Conservation (phyloP, 2,113 vertebrate species). For the Oostethus manadensis region DNA sequence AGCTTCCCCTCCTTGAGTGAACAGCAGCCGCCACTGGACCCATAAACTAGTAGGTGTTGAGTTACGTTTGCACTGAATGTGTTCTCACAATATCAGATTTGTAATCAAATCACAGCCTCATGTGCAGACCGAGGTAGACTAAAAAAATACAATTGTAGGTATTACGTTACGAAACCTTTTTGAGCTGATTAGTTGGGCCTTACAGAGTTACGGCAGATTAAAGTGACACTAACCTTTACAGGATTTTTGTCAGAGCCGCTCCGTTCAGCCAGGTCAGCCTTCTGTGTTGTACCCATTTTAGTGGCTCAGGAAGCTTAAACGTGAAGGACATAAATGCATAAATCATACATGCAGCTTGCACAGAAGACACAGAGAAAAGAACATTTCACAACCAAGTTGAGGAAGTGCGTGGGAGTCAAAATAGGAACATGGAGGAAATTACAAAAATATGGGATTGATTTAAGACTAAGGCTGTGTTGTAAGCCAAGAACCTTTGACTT, state of each 20-base stretch:
- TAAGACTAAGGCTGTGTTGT: not conserved
- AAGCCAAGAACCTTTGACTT: not conserved
- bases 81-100: no score
- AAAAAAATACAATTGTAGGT: no score
- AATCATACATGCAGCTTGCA: not conserved
- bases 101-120: no score
- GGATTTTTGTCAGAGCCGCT: slow-evolving; percentile 4
- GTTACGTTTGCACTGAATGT: no score
- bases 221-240: slow-evolving; percentile 43
- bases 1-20: no score
- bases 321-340: slow-evolving; percentile 8
- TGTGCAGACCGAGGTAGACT: no score
- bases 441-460: slow-evolving; percentile 21
- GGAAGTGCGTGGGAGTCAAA: slow-evolving; percentile 24
- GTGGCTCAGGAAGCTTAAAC: slow-evolving; percentile 27
- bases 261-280: not conserved
- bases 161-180: no score
- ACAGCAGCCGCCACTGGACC: no score
- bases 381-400: slow-evolving; percentile 19
- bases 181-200: no score
- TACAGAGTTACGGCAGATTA: not conserved
- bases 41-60: no score
- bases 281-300: slow-evolving; percentile 22
- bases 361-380: not conserved
- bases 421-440: slow-evolving; percentile 24